A percentile compares a stretch with the other conserved stretches of the same genome.
These are phyloP conservation scores for Hylaeus anthracinus DNA, from an alignment of 1,140 invertebrate genomes.

Conservation along the genomic window DNA sequence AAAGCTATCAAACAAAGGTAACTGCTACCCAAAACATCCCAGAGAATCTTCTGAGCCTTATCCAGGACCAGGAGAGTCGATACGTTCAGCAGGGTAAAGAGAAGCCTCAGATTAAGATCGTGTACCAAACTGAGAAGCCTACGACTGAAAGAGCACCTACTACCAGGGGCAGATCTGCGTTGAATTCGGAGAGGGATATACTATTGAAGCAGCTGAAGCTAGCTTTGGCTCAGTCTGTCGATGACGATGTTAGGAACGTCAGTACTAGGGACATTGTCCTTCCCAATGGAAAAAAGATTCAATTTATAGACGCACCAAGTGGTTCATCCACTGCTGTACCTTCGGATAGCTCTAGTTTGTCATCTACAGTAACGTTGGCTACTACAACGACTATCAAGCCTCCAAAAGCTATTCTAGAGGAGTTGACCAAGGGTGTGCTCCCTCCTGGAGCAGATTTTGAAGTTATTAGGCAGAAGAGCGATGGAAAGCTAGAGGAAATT, in stretches of 20 bases:
- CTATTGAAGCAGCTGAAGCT: slow-evolving; percentile 87
- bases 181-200: slow-evolving; percentile 78
- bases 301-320: slow-evolving; percentile 81
- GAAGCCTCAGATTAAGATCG: slow-evolving; percentile 74
- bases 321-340: slow-evolving; percentile 66
- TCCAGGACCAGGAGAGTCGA: slow-evolving; percentile 72
- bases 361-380: slow-evolving; percentile 42
- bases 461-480: slow-evolving; percentile 86
- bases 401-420: slow-evolving; percentile 84
- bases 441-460: slow-evolving; percentile 90
- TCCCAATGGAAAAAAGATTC: slow-evolving; percentile 88
- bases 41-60: slow-evolving; percentile 72
- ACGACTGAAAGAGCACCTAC: slow-evolving; percentile 10
- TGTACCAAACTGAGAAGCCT: slow-evolving; percentile 76
- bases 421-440: slow-evolving; percentile 88
- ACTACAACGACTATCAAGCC: slow-evolving; percentile 81
- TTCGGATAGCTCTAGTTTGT: slow-evolving; percentile 45
- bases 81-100: slow-evolving; percentile 63
- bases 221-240: slow-evolving; percentile 85
- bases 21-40: slow-evolving; percentile 59
- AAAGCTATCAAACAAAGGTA: slow-evolving; percentile 31
- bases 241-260: slow-evolving; percentile 83
- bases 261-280: slow-evolving; percentile 87
- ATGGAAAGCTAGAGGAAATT: slow-evolving; percentile 87
- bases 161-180: slow-evolving; percentile 38